Percentiles rank a stretch among this genome's conserved stretches.
Conservation (phyloP, 1,140 invertebrate species). For the Drosophila sturtevanti region DNA sequence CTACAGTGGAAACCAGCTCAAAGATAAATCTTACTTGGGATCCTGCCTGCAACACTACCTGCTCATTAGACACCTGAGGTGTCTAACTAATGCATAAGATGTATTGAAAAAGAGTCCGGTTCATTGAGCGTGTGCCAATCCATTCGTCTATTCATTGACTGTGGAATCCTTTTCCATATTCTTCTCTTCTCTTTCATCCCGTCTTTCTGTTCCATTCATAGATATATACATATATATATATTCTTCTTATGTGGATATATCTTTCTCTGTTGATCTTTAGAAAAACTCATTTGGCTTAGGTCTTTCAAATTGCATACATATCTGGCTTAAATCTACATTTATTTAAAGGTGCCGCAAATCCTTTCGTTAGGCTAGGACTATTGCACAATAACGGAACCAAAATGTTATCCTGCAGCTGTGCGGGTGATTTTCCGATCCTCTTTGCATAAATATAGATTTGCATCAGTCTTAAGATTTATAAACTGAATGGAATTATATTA, state of each 20-base stretch:
- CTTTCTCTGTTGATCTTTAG: neutral
- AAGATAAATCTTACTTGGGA: slow-evolving; percentile 54
- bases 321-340: slow-evolving; percentile 38
- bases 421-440: neutral
- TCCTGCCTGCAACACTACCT: slow-evolving; percentile 46
- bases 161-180: slow-evolving; percentile 1
- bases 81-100: no score
- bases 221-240: slow-evolving; percentile 33
- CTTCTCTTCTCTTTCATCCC: no score
- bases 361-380: neutral
- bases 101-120: slow-evolving; percentile 16
- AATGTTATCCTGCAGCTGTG: slow-evolving; percentile 1
- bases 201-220: slow-evolving; percentile 34
- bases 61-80: slow-evolving; percentile 40
- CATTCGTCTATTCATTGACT: neutral
- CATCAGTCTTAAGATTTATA: neutral
- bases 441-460: slow-evolving; percentile 1
- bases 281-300: slow-evolving; percentile 51
- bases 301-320: slow-evolving; percentile 32
- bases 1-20: slow-evolving; percentile 14
- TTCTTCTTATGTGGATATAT: slow-evolving; percentile 18
- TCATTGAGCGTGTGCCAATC: slow-evolving; percentile 40
- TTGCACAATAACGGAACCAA: neutral
- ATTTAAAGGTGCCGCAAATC: neutral
- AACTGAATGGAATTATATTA: neutral